Conservation (phyloP, 2,113 vertebrate genomes). For the Antigone vipio region DNA sequence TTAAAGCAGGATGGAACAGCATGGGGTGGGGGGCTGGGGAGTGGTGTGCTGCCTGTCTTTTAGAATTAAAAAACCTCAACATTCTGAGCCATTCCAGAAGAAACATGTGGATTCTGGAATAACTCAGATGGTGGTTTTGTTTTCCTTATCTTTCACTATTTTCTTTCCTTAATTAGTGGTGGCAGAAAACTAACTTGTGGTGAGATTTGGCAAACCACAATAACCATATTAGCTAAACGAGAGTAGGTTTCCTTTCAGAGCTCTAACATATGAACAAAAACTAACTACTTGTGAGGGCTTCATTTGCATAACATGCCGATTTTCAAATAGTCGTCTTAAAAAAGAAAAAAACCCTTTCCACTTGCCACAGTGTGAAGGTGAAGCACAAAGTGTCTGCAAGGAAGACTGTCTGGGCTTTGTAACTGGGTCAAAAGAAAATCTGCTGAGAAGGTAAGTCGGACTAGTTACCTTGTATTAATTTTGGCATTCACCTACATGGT, state of each 20-base stretch:
- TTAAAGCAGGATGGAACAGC: neutral
- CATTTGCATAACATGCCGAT: neutral
- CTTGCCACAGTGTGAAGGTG: neutral
- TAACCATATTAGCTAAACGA: neutral
- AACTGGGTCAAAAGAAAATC: neutral
- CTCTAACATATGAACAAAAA: neutral
- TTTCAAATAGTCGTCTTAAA: neutral
- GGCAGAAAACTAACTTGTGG: neutral
- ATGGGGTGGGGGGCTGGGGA: rapidly evolving
- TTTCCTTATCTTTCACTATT: neutral
- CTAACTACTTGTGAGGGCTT: neutral
- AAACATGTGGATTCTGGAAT: neutral
- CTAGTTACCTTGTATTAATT: neutral
- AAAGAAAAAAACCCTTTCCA: neutral
- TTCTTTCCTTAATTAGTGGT: constrained; percentile 28
- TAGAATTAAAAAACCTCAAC: neutral
- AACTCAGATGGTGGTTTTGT: neutral
- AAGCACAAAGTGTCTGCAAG: neutral
- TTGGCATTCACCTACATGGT: neutral
- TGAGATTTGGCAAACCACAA: constrained; percentile 51
- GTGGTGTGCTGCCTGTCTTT: neutral
- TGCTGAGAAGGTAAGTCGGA: constrained; percentile 20
- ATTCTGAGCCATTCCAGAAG: neutral
- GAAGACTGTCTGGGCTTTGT: neutral
- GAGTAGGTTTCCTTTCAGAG: constrained; percentile 25